Base-by-base conservation (phyloP, 2,888 invertebrate genomes). In the Marasmarcha lunaedactyla region DNA sequence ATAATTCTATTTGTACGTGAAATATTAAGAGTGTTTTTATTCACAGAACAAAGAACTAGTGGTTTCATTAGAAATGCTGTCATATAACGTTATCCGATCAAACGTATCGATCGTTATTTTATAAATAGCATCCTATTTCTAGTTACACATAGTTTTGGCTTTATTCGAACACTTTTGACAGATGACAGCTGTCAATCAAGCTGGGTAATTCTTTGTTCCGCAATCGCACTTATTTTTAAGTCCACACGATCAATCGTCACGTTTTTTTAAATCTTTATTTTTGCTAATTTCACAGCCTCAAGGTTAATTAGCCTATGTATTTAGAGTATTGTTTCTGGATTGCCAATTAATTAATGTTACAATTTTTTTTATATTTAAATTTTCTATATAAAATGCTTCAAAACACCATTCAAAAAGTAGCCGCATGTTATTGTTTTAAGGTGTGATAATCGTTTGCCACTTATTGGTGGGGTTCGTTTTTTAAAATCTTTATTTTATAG, bases 211-310 rank as follows among this genome's bases (percentile, higher is more conserved):
- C 64, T 63, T 59, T 70, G 69, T 61, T 61, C 68, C 63, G 63
- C 60, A 66, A 63, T 59, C 54, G 54, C 57, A 60, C 71, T 71
- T 69, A 72, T 57, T 59, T 65, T 61, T 67, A 63, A 67, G 63
- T 64, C 63, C 68, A 65, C 69, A 67, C 9, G 70, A 71, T 73
- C 73, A 63, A 72, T 69, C 71, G 70, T 68, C 74, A 70, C 73
- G n/a, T 63, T 68, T 70, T 63, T 57, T 55, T 62, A 49, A 20
- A 20, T 20, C 20, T 57, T 57, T 57, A 52, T 69, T 66, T 81
- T 81, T 78, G 84, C 84, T 84, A 84, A 81, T 78, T 72, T 84
- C 84, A 84, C 84, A 84, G 84, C 84, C 84, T 71, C 77, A 73
- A 72, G 76, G 73, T 78, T 69, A 78, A 81, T 83, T 84, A 84